Percentiles rank a stretch among this genome's conserved stretches.
These are phyloP conservation scores for Hemicentrotus pulcherrimus DNA, from an alignment of 35 echinoderm and acorn worm species.

Conservation along the genomic window DNA sequence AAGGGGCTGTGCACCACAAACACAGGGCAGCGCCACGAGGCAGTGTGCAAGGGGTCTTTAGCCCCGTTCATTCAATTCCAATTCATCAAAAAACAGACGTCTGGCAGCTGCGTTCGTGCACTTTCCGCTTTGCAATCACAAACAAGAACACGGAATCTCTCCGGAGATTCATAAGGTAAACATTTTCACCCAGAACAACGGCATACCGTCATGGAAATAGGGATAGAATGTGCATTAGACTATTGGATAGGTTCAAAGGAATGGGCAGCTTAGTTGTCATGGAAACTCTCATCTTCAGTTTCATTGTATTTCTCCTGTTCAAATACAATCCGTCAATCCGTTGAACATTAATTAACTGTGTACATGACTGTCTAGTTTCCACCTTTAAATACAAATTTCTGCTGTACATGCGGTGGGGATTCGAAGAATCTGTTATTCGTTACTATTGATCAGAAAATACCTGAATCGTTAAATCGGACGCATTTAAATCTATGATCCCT, in stretches of 20 bases:
- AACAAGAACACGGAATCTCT: background rate
- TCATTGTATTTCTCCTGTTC: too few relatives aligned
- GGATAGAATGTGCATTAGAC: background rate
- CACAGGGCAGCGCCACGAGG: background rate
- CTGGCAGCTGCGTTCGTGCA: background rate
- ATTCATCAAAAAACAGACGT: background rate
- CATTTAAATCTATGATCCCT: too few relatives aligned
- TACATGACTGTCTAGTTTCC: too few relatives aligned
- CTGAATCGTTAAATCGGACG: too few relatives aligned
- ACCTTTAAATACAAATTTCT: too few relatives aligned
- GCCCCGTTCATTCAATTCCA: background rate
- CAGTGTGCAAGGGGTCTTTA: background rate
- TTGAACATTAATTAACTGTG: too few relatives aligned
- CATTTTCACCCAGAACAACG: background rate
- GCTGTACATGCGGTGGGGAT: too few relatives aligned
- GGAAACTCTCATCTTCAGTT: background rate
- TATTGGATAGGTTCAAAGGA: background rate
- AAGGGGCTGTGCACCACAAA: too few relatives aligned
- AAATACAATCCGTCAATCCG: too few relatives aligned
- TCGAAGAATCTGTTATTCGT: too few relatives aligned
- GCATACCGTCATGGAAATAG: background rate
- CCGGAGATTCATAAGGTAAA: background rate
- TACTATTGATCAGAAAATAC: too few relatives aligned
- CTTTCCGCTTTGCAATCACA: background rate
- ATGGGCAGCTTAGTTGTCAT: background rate